Percentiles rank a stretch among this genome's conserved stretches.
phyloP scores from a whole-genome alignment of 2,888 invertebrate genomes.

The Pardosa pseudoannulata region DNA sequence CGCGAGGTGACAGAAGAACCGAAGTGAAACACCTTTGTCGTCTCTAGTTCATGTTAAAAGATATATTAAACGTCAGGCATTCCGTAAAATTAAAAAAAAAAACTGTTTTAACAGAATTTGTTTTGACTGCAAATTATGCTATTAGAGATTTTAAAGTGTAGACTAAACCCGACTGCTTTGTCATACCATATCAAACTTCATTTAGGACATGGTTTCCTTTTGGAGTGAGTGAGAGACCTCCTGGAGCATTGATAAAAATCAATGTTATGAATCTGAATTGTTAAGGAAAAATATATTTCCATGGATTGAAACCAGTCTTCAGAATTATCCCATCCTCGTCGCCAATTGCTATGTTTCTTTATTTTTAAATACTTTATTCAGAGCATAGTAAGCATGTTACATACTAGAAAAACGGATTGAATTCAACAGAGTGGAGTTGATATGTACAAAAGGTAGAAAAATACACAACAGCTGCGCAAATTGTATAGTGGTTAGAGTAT shows the following conservation, averaged over 20 bases:
- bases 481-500: too few relatives aligned
- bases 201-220: conserved; percentile 96
- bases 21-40: conserved; percentile 34
- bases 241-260: conserved; percentile 83
- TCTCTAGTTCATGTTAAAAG: conserved; percentile 55
- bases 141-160: conserved; percentile 91
- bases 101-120: conserved; percentile 51
- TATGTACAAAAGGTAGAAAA: too few relatives aligned
- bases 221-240: conserved; percentile 82
- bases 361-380: too few relatives aligned
- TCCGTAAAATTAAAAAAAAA: conserved; percentile 48
- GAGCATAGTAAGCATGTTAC: too few relatives aligned
- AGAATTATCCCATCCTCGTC: conserved; percentile 86
- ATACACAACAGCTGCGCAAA: too few relatives aligned
- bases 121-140: conserved; percentile 75
- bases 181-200: conserved; percentile 91
- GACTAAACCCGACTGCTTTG: conserved; percentile 92
- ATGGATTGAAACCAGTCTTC: conserved; percentile 92
- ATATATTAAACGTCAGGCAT: conserved; percentile 37
- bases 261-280: conserved; percentile 92
- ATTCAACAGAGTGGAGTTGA: too few relatives aligned
- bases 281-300: conserved; percentile 91
- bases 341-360: too few relatives aligned
- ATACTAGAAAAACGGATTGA: too few relatives aligned
- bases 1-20: conserved; percentile 36